These are phyloP conservation scores for Alethe diademata DNA, from an alignment of 2,113 vertebrate species.

Conservation along the genomic window DNA sequence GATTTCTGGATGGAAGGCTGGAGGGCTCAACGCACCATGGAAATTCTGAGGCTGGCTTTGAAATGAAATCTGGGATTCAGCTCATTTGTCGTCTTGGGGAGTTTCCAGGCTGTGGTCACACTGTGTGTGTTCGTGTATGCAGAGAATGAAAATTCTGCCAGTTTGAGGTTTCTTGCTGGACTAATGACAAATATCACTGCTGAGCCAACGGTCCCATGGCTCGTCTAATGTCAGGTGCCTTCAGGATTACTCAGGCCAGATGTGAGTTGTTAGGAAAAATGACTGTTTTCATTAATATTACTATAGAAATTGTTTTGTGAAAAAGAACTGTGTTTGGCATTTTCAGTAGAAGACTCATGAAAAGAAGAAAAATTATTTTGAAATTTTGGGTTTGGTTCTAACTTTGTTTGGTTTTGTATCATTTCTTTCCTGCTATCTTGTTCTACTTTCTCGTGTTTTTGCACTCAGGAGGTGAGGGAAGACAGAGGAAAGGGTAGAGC, in stretches of 20 bases:
- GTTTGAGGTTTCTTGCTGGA: conserved; percentile 60
- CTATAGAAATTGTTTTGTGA: neutral
- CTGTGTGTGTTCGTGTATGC: conserved; percentile 59
- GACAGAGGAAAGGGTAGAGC: neutral
- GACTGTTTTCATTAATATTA: conserved; percentile 30
- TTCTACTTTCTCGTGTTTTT: neutral
- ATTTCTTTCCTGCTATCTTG: neutral
- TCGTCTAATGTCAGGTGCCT: conserved; percentile 51
- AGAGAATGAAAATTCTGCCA: conserved; percentile 58
- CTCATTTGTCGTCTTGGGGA: conserved; percentile 56
- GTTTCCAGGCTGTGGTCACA: conserved; percentile 64
- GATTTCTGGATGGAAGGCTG: conserved; percentile 37
- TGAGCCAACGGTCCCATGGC: conserved; percentile 25
- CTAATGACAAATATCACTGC: conserved; percentile 45
- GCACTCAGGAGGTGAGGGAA: neutral
- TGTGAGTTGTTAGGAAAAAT: conserved; percentile 35
- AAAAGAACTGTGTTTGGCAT: neutral
- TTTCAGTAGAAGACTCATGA: neutral
- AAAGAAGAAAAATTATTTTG: neutral
- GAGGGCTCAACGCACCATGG: conserved; percentile 40
- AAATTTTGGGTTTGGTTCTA: neutral
- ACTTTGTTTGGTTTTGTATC: neutral
- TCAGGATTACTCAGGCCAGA: conserved; percentile 50
- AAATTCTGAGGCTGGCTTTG: conserved; percentile 63
- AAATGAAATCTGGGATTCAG: conserved; percentile 64